These are phyloP conservation scores for Sitta carolinensis DNA, from an alignment of 2,797 vertebrate species.

Conservation along the genomic window DNA sequence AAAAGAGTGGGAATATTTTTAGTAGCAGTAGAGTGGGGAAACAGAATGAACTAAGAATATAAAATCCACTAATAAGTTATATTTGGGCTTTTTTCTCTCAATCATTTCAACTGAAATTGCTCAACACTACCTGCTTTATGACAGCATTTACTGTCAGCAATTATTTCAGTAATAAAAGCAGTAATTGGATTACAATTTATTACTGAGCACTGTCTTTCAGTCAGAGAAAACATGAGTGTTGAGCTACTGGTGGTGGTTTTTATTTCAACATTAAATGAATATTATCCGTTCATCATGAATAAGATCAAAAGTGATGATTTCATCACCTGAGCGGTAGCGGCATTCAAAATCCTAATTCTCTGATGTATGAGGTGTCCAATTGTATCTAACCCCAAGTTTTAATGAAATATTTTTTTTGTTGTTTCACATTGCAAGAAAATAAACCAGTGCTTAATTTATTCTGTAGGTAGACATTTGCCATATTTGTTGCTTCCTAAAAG, in stretches of 20 bases:
- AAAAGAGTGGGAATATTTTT: background rate
- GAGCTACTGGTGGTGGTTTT: background rate
- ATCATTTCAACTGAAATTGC: background rate
- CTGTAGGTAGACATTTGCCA: background rate
- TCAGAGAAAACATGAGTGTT: background rate
- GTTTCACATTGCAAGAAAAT: background rate
- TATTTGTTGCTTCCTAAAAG: background rate
- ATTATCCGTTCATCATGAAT: background rate
- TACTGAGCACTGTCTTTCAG: background rate
- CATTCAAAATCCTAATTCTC: background rate
- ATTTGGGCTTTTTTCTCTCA: background rate
- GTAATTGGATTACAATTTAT: background rate
- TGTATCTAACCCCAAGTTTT: background rate
- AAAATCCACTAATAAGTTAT: background rate
- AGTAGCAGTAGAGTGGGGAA: background rate
- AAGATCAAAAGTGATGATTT: background rate
- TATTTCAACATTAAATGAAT: background rate
- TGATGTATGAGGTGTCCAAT: background rate
- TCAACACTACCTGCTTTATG: background rate
- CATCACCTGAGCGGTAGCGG: background rate
- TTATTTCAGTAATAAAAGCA: slow-evolving; percentile 16
- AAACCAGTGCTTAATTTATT: background rate
- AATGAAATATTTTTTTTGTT: background rate
- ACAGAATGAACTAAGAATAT: background rate
- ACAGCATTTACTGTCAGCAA: background rate